Conservation (phyloP, 2,888 invertebrate genomes). For the Idaea biselata region DNA sequence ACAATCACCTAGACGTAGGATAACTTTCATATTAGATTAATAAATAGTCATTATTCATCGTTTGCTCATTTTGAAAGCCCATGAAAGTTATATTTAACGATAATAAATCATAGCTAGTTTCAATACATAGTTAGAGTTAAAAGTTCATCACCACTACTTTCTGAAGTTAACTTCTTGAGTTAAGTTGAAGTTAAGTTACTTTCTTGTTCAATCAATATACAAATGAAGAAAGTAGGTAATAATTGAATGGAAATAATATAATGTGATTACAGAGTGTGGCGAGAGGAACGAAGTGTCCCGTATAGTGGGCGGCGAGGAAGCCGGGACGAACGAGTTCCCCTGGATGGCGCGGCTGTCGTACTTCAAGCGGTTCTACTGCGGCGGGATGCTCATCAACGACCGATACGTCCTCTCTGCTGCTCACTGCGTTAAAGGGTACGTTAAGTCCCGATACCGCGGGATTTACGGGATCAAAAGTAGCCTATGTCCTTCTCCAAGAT, state of each 20-base stretch:
- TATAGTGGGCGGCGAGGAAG: constrained; percentile 90
- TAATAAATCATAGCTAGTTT: too few species aligned
- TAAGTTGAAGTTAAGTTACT: too few species aligned
- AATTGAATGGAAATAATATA: too few species aligned
- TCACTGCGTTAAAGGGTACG: constrained; percentile 93
- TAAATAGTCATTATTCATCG: background rate
- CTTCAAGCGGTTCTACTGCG: constrained; percentile 94
- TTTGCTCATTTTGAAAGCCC: background rate
- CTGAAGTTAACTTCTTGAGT: too few species aligned
- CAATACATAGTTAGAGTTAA: too few species aligned
- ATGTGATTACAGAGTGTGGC: constrained; percentile 85
- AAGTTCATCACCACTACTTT: too few species aligned
- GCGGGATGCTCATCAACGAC: constrained; percentile 93
- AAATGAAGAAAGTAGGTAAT: too few species aligned
- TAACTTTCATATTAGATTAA: background rate
- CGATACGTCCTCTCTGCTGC: constrained; percentile 93
- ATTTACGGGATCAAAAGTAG: too few species aligned
- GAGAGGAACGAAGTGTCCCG: constrained; percentile 89
- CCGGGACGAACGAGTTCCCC: constrained; percentile 90
- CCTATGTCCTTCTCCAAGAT: too few species aligned
- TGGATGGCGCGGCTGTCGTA: constrained; percentile 94
- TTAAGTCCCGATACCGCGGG: too few species aligned
- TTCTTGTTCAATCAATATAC: too few species aligned
- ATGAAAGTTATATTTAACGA: background rate
- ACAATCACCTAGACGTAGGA: background rate